Conservation (phyloP, 2,113 vertebrate genomes). For the Puntigrus tetrazona region DNA sequence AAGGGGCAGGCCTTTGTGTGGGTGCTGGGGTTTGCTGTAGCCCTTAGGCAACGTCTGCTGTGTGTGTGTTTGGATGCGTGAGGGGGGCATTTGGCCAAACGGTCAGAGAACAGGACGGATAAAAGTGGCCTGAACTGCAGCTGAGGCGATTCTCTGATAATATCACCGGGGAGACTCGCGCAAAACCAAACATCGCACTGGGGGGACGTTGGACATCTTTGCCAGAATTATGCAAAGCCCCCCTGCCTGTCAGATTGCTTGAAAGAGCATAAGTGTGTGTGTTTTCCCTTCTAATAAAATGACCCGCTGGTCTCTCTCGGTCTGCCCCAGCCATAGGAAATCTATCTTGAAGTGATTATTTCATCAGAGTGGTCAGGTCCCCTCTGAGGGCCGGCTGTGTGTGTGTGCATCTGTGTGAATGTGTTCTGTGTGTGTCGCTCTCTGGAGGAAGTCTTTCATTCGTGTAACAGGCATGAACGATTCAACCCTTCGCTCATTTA, state of each 20-base stretch:
- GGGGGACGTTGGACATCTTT: slow-evolving; percentile 26
- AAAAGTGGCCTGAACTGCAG: slow-evolving; percentile 54
- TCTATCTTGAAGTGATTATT: slow-evolving; percentile 57
- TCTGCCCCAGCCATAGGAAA: slow-evolving; percentile 48
- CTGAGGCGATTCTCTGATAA: slow-evolving; percentile 63
- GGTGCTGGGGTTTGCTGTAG: slow-evolving; percentile 54
- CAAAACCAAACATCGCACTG: slow-evolving; percentile 27
- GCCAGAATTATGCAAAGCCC: slow-evolving; percentile 47
- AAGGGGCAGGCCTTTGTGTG: slow-evolving; percentile 68
- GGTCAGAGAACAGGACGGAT: slow-evolving; percentile 62
- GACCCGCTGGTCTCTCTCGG: slow-evolving; percentile 30
- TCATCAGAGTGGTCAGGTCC: slow-evolving; percentile 48
- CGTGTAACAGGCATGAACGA: slow-evolving; percentile 80
- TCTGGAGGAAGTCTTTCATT: slow-evolving; percentile 68
- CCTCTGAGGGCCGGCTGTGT: slow-evolving; percentile 52
- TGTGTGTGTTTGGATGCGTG: slow-evolving; percentile 54
- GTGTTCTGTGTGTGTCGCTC: slow-evolving; percentile 54
- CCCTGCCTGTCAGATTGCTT: slow-evolving; percentile 20
- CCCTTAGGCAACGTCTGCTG: slow-evolving; percentile 56
- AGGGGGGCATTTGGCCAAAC: slow-evolving; percentile 65
- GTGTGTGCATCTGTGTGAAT: slow-evolving; percentile 50
- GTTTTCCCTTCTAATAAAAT: slow-evolving; percentile 40
- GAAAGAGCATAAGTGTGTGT: slow-evolving; percentile 32
- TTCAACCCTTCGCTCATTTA: slow-evolving; percentile 63
- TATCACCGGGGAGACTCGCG: slow-evolving; percentile 49